Conservation (phyloP, 2,797 vertebrate species). For the Holocentrus rufus region DNA sequence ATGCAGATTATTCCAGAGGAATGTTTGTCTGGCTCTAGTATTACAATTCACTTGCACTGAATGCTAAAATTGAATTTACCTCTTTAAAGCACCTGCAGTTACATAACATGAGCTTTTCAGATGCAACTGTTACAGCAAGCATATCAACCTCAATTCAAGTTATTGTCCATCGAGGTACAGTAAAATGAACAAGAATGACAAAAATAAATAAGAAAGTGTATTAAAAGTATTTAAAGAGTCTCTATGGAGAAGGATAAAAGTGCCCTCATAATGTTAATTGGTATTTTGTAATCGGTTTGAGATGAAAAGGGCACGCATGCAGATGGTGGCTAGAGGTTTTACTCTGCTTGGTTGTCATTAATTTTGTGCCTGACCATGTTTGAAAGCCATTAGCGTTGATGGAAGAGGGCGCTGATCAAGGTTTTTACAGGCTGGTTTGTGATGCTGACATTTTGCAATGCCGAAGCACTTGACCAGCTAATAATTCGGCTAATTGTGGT, state of each 20-base stretch:
- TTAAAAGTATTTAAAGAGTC: too few relatives aligned
- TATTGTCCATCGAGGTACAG: too few relatives aligned
- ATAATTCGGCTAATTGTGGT: conserved; percentile 60
- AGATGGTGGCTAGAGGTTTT: background rate
- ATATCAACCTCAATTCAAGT: too few relatives aligned
- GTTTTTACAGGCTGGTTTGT: conserved; percentile 39
- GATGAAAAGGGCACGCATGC: background rate
- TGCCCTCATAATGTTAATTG: conserved; percentile 14
- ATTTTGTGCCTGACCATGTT: conserved; percentile 16
- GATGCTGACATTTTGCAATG: conserved; percentile 43
- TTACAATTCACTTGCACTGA: background rate
- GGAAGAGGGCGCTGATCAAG: conserved; percentile 29
- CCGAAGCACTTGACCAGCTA: conserved; percentile 43
- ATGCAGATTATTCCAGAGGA: background rate
- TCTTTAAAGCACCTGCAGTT: background rate
- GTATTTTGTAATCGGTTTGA: conserved; percentile 35
- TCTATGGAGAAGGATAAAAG: too few relatives aligned
- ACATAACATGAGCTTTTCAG: background rate
- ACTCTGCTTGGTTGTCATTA: conserved; percentile 15
- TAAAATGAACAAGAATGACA: background rate
- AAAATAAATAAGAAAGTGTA: background rate
- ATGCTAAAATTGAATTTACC: background rate
- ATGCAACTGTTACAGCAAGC: background rate
- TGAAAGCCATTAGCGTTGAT: conserved; percentile 13
- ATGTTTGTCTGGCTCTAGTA: background rate